These are phyloP conservation scores for Elachura formosa DNA, from an alignment of 2,113 vertebrate species.

Conservation along the genomic window DNA sequence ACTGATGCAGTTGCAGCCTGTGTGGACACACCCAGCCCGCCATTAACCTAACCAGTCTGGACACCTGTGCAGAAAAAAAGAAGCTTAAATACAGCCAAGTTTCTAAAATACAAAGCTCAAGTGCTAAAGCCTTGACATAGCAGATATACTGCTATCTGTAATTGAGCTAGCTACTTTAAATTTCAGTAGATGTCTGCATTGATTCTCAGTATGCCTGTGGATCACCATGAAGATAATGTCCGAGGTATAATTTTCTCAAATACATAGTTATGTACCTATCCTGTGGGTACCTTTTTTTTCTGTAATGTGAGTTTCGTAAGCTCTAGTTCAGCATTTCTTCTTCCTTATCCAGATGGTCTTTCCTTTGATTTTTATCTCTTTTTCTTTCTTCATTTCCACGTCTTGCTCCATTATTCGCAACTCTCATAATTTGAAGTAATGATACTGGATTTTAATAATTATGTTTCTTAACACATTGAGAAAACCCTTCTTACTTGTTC, in stretches of 20 bases:
- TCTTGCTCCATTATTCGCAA: not conserved
- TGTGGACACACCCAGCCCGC: not conserved
- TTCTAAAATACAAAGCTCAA: not conserved
- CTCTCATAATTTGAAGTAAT: not conserved
- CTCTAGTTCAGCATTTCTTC: not conserved
- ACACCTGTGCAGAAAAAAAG: not conserved
- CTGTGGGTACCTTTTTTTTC: not conserved
- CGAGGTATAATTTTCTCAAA: not conserved
- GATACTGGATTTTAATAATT: not conserved
- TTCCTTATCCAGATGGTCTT: not conserved
- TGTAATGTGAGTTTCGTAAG: not conserved
- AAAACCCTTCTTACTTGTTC: not conserved
- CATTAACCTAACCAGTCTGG: not conserved
- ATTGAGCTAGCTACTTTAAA: not conserved
- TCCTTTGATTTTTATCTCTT: not conserved
- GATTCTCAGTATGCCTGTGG: not conserved
- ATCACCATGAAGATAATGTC: not conserved
- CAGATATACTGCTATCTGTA: not conserved
- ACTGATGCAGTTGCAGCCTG: rapidly evolving
- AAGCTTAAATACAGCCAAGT: not conserved
- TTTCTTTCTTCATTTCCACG: not conserved
- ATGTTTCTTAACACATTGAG: not conserved
- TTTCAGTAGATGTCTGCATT: not conserved
- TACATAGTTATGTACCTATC: not conserved
- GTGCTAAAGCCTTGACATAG: not conserved